Base-by-base conservation (phyloP, 1,140 invertebrate genomes). In the Diploscapter pachys region DNA sequence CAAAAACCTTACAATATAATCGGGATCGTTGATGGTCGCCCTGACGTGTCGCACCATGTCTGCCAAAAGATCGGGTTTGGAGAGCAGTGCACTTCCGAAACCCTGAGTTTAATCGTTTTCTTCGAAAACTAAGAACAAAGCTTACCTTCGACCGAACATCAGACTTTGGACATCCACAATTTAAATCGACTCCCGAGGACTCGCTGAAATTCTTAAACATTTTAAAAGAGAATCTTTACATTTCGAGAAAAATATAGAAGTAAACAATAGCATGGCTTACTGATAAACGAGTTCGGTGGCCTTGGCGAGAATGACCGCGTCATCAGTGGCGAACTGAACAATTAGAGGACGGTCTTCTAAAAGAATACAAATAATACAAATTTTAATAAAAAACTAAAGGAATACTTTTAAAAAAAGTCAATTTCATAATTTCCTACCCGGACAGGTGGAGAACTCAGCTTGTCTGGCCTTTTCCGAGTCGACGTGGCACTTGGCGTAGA, bases 161-260 rank as follows among this genome's bases (percentile, higher is more conserved):
- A 86, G 90, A 89, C 87, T 98, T 95, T 8, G 95, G 95, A 83
- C 95, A 98, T 5, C 95, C 95, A 89, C 95, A 97, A 85, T 98
- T 98, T 53, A 98, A 87, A 88, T 97, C 95, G 2, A 95, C 91
- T 31, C 95, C 95, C 89, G 93, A 91, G 63, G 91, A 90, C 88
- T 91, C 90, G 31, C 91, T 92, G 77, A 63, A 72, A 63, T 48
- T 81, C 49, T 64, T 65, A 31, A 4, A 9, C 51, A 51, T 6
- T 69, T 50, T 80, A 31, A 31, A 31, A 31, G 31, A 31, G 31
- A 31, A 31, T 31, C 31, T 31, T 31, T 31, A 31, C 31, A 31
- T 31, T 31, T 31, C 0, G 31, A 31, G 31, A 31, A 31, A 31
- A 31, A 31, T 31, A 0, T 31, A 31, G 31, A 31, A 31, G 31